Evolutionary conservation across 2,888 invertebrate species (phyloP), one percentile per base, ranked within the genome.

Genomic region (Hartigia nigra): DNA sequence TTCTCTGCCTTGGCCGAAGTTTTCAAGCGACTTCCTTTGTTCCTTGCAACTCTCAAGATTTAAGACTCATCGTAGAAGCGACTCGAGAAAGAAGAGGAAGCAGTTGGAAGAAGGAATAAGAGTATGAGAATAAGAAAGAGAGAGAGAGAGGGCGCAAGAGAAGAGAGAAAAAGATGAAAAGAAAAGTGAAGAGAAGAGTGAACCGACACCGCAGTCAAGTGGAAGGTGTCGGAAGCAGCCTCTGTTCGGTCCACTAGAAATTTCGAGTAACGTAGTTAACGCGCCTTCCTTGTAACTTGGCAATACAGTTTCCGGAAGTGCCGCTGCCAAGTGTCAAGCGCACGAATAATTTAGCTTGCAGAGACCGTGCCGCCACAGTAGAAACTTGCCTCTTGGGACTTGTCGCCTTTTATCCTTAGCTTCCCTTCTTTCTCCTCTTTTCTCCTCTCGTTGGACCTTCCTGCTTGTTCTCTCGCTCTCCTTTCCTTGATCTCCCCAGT

Each of bases 311-410:
- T 79, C 78, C 81, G 79, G 77, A 78, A 74, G 79, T 55, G 70
- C 72, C 5, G 31, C 23, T 74, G 55, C 74, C 39, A 81, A 85
- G 84, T 84, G 85, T 85, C 84, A 83, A 86, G 83, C 76, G 81
- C 78, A 77, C 79, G 82, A 85, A 87, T 86, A 86, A 86, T 87
- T 86, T 82, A 86, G 82, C 82, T 74, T 76, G 81, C 80, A 79
- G 72, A 31, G 31, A 34, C 32, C 31, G 12, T 12, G 31, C 72
- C 72, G 31, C 72, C 32, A 5, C 31, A 5, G 72, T 32, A 9
- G 77, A 80, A 82, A 77, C 78, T 80, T 78, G 82, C 80, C 84
- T 83, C 83, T 81, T 81, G 79, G 85, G 80, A 83, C 81, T 83
- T 76, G 75, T 80, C 76, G 79, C 82, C 86, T 84, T 88, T 88